These are phyloP conservation scores for Drosophila bifasciata DNA, from an alignment of 1,140 invertebrate genomes.

Conservation along the genomic window DNA sequence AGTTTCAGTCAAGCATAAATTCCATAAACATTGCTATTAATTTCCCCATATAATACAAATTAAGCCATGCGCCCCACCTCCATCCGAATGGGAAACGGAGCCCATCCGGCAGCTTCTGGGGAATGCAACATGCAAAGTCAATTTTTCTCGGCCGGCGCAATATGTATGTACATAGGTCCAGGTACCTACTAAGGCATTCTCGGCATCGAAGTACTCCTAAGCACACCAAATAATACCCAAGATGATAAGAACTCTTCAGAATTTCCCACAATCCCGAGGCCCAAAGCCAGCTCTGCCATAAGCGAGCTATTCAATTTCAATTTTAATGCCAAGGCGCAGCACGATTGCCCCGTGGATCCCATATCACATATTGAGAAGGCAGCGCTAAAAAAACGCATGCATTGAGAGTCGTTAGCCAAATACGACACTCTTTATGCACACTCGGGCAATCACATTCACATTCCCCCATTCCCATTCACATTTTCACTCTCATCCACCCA, in stretches of 20 bases:
- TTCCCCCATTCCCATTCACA: conserved; percentile 6
- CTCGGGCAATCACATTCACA: conserved; percentile 31
- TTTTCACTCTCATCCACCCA: conserved; percentile 1
- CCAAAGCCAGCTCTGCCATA: conserved; percentile 2
- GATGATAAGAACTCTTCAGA: too few species aligned
- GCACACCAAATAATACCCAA: too few species aligned
- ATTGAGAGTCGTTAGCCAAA: conserved; percentile 43
- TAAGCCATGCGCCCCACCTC: conserved; percentile 3
- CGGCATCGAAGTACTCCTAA: too few species aligned
- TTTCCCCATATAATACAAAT: conserved; percentile 23
- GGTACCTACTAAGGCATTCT: too few species aligned
- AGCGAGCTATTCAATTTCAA: conserved; percentile 21
- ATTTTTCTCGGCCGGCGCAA: background rate
- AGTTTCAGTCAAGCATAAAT: conserved; percentile 46
- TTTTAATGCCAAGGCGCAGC: conserved; percentile 25
- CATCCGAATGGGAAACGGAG: background rate
- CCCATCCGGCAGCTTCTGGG: too few species aligned
- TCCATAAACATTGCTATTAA: conserved; percentile 36
- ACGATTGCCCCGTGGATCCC: conserved; percentile 42
- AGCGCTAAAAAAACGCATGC: conserved; percentile 38
- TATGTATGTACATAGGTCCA: too few species aligned
- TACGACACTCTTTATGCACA: conserved; percentile 55
- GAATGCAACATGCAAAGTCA: too few species aligned
- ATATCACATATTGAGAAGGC: conserved; percentile 16
- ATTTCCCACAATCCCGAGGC: conserved; percentile 2